These are phyloP conservation scores for Dendroctonus valens DNA, from an alignment of 1,140 invertebrate genomes.

Conservation along the genomic window DNA sequence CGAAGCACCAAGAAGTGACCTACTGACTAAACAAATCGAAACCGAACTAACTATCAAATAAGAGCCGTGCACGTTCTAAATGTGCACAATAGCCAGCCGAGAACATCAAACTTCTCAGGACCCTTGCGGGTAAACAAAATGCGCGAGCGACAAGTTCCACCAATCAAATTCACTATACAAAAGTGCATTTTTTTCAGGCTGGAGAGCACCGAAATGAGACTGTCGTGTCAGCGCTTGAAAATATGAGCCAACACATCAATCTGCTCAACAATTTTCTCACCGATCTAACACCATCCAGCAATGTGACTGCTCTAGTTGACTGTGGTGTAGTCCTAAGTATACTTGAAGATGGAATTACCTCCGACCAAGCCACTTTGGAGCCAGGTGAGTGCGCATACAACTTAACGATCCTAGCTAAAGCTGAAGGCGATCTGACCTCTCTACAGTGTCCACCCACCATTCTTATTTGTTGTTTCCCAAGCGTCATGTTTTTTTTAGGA, in stretches of 20 bases:
- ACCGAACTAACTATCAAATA: too few relatives aligned
- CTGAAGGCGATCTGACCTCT: too few relatives aligned
- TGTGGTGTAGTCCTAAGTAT: conserved; percentile 47
- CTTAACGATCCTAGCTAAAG: too few relatives aligned
- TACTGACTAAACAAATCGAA: too few relatives aligned
- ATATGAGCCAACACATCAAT: conserved; percentile 43
- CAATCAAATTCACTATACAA: background rate
- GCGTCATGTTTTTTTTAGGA: background rate
- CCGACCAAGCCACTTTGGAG: conserved; percentile 38
- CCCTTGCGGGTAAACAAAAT: too few relatives aligned
- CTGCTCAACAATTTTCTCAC: conserved; percentile 45
- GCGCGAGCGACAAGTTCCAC: background rate
- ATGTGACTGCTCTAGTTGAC: conserved; percentile 44
- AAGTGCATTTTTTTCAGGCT: background rate
- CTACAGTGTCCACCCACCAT: too few relatives aligned
- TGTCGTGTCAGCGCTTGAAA: conserved; percentile 43
- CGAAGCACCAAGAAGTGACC: too few relatives aligned
- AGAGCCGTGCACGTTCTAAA: too few relatives aligned
- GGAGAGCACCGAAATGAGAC: conserved; percentile 38
- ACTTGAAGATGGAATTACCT: conserved; percentile 46
- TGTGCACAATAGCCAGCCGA: too few relatives aligned
- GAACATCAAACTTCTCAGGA: too few relatives aligned
- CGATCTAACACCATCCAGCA: conserved; percentile 39
- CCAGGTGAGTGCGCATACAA: conserved; percentile 29
- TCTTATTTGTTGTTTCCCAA: too few relatives aligned